phyloP scores from a whole-genome alignment of 2,113 vertebrate genomes.

The Dipodomys merriami region DNA sequence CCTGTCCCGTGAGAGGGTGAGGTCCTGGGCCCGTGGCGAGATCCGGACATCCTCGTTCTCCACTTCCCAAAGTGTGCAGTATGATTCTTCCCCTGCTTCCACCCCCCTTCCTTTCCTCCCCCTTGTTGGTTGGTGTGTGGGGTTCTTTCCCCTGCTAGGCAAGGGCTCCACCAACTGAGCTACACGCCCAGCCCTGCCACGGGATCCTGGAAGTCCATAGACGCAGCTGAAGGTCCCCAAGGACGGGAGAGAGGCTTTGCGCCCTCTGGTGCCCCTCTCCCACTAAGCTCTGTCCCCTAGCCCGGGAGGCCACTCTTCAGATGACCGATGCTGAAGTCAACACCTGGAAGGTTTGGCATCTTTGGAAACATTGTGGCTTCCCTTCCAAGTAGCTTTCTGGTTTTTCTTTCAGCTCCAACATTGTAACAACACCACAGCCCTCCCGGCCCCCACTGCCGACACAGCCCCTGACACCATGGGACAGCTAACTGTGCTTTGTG shows the following conservation, averaged over 20 bases:
- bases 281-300: not conserved
- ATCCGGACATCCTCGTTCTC: not conserved
- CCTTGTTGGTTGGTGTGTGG: not conserved
- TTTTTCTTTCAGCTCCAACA: slow-evolving; percentile 44
- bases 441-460: not conserved
- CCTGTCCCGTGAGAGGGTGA: slow-evolving; percentile 25
- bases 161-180: not conserved
- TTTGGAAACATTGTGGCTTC: slow-evolving; percentile 55
- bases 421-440: not conserved
- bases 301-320: not conserved
- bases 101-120: too few relatives aligned
- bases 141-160: not conserved
- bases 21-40: not conserved
- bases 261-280: not conserved
- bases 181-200: not conserved
- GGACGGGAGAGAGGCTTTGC: not conserved
- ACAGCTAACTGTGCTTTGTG: not conserved
- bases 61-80: not conserved
- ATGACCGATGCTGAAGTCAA: not conserved
- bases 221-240: not conserved
- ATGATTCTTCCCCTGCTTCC: not conserved
- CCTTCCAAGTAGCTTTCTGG: not conserved
- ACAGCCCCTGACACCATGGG: not conserved
- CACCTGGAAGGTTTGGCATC: not conserved
- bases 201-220: not conserved